These are phyloP conservation scores for Vandiemenella viatica DNA, from an alignment of 2,888 invertebrate species.

Conservation along the genomic window DNA sequence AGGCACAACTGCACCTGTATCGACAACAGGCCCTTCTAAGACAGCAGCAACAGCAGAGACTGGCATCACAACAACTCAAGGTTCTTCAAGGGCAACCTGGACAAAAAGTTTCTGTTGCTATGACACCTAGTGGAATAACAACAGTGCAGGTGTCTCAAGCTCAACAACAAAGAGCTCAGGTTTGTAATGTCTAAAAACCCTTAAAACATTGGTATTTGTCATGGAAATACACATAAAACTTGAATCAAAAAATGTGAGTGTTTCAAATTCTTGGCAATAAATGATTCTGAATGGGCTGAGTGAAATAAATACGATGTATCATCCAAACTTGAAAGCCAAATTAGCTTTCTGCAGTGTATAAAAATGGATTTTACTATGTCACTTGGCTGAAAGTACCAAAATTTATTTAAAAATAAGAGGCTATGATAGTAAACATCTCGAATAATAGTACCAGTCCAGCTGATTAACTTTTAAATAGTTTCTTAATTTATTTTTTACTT, in stretches of 20 bases:
- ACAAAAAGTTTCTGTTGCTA: conserved; percentile 28
- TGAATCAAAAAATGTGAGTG: too few relatives aligned
- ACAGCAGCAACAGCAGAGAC: conserved; percentile 21
- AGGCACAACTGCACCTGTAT: conserved; percentile 43
- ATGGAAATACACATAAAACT: too few relatives aligned
- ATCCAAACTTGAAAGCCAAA: too few relatives aligned
- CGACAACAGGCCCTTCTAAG: conserved; percentile 37
- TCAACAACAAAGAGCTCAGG: conserved; percentile 22
- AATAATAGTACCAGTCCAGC: too few relatives aligned
- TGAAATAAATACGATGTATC: too few relatives aligned
- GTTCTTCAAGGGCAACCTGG: conserved; percentile 18
- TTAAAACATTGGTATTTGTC: not conserved
- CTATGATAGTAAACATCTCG: too few relatives aligned
- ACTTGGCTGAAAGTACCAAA: too few relatives aligned
- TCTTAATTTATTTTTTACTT: conserved; percentile 3
- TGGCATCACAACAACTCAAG: conserved; percentile 13
- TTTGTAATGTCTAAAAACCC: not conserved
- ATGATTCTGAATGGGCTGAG: too few relatives aligned
- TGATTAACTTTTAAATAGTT: not conserved
- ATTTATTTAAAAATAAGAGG: too few relatives aligned
- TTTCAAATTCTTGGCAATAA: too few relatives aligned
- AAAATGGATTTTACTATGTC: too few relatives aligned
- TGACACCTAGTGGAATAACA: conserved; percentile 21
- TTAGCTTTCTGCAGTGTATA: too few relatives aligned
- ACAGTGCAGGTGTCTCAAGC: conserved; percentile 18